Percentiles rank a stretch among this genome's conserved stretches.
These are phyloP conservation scores for Anisognathus igniventris DNA, from an alignment of 2,797 vertebrate species.

Conservation along the genomic window DNA sequence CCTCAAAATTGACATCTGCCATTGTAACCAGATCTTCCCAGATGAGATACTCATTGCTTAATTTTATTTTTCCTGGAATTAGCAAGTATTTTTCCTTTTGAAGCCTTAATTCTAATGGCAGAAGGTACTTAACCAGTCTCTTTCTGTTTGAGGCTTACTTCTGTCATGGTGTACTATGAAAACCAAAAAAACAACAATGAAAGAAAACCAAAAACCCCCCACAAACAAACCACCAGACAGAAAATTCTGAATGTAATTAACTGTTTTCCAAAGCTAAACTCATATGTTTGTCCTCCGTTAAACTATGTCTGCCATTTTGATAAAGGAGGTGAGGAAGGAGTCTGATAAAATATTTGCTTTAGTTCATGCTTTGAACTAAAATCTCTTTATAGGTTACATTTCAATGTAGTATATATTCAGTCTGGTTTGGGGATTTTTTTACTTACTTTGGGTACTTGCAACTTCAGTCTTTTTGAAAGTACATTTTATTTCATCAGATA, in stretches of 20 bases:
- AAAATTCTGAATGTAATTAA: neutral
- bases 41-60: neutral
- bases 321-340: neutral
- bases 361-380: neutral
- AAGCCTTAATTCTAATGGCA: neutral
- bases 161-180: neutral
- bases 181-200: neutral
- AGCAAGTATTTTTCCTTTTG: neutral
- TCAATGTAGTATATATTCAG: neutral
- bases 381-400: neutral
- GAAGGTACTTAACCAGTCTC: neutral
- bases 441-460: neutral
- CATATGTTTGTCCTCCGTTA: neutral
- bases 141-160: neutral
- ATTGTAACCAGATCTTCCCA: neutral
- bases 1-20: neutral
- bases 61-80: neutral
- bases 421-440: neutral
- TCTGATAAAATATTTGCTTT: neutral
- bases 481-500: neutral
- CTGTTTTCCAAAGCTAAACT: neutral
- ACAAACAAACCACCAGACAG: neutral
- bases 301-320: neutral
- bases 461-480: neutral
- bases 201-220: rapidly evolving